phyloP scores from a whole-genome alignment of 2,797 vertebrate species.

The Neomorphus geoffroyi region DNA sequence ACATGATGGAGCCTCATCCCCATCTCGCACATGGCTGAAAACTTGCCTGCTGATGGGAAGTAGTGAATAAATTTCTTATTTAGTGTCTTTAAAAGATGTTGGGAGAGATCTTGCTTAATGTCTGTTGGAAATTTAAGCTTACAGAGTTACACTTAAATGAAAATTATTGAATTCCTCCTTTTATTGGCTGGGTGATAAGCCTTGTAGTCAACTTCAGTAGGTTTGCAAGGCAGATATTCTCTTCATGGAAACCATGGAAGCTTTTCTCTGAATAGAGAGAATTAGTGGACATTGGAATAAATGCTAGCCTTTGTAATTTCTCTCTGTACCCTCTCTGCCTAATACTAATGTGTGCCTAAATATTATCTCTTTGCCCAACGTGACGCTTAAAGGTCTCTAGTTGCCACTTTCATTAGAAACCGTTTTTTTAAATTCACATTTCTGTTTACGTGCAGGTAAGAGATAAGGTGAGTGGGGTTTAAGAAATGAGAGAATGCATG shows the following conservation, averaged over 20 bases:
- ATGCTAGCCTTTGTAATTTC: not conserved
- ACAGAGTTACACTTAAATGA: not conserved
- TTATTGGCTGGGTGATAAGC: not conserved
- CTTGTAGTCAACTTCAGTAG: not conserved
- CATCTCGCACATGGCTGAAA: too few species aligned
- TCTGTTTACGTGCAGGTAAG: not conserved
- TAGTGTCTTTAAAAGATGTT: not conserved
- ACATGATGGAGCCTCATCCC: too few species aligned
- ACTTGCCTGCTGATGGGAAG: too few species aligned
- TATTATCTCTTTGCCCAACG: not conserved
- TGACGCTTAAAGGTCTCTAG: not conserved
- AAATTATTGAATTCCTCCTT: not conserved
- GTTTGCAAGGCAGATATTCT: not conserved
- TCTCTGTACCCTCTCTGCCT: not conserved
- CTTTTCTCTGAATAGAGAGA: not conserved
- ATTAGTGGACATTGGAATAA: not conserved
- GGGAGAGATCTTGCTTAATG: not conserved
- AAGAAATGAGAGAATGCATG: not conserved
- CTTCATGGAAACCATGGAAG: not conserved
- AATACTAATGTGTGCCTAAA: not conserved
- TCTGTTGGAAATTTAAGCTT: not conserved
- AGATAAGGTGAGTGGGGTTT: not conserved
- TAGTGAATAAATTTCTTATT: not conserved
- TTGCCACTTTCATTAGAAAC: not conserved
- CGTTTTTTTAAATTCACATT: not conserved